Evolutionary conservation across 2,888 invertebrate genomes (phyloP), one percentile per base, ranked within the genome.

Genomic region (Deilephila elpenor): DNA sequence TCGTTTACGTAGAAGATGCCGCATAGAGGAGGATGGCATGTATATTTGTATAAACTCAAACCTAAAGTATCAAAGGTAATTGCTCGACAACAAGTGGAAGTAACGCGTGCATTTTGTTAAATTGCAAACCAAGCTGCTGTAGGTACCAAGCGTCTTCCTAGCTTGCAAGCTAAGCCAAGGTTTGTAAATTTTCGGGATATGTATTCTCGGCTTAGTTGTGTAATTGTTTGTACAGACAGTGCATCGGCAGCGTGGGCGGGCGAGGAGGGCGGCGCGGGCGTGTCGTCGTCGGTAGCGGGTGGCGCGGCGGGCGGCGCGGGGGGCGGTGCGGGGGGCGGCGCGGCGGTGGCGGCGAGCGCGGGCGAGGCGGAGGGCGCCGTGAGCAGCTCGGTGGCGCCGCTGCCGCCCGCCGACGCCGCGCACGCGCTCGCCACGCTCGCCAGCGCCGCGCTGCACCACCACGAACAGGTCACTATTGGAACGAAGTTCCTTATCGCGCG

Each of bases 351-450:
- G 73, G 75, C 79, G 76, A 76, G 79, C 76, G 71, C 81, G 79
- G 60, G 84, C 78, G 79, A 89, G 75, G 86, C 82, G 73, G 89
- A 89, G 78, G 87, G 88, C 67, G 89, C 89, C 3, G 91, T 90
- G 60, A 88, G 89, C 82, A 90, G 91, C 77, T 88, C 90, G 71
- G 89, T 79, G 79, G 88, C 85, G 76, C 87, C 93, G 64, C 90
- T 95, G 75, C 93, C 94, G 74, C 93, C 95, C 73, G 85, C 95
- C 1, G 95, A 95, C 86, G 96, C 96, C 62, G 95, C 96, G 79
- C 96, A 97, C 84, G 97, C 97, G 37, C 93, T 97, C 72, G 96
- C 96, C 62, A 97, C 97, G 3, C 93, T 97, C 59, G 97, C 97
- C 72, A 96, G 96, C 77, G 97, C 97, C 64, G 97, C 97, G 53